Percentiles rank a stretch among this genome's conserved stretches.
Evolutionary conservation across 2,797 vertebrate species (phyloP).

Genomic region (Sparidentex hasta): DNA sequence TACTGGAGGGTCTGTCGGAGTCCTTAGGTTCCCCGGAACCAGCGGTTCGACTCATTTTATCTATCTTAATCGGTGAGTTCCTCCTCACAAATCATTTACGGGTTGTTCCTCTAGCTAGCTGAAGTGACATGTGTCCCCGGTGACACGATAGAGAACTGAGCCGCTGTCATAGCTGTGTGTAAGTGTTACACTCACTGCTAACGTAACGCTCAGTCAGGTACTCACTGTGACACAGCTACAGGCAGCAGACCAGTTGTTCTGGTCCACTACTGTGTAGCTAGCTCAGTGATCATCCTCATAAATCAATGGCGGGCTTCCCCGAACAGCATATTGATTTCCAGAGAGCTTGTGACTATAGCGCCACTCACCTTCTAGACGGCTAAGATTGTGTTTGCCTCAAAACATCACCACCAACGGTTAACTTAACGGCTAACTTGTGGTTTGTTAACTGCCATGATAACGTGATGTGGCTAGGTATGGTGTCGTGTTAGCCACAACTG

Average conservation of each 20-base stretch:
- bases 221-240: conserved; percentile 38
- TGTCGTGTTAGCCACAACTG: neutral
- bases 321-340: neutral
- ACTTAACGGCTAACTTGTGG: neutral
- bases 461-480: too few relatives aligned
- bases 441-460: neutral
- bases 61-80: conserved; percentile 93
- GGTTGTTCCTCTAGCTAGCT: neutral
- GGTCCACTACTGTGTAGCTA: neutral
- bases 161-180: neutral
- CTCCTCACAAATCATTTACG: neutral
- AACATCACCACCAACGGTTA: neutral
- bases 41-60: conserved; percentile 93
- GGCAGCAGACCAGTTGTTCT: conserved; percentile 22
- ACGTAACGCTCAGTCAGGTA: conserved; percentile 49
- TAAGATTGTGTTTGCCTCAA: neutral
- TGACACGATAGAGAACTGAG: neutral
- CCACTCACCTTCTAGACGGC: neutral
- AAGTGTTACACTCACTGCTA: conserved; percentile 49
- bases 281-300: neutral
- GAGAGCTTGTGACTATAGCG: neutral
- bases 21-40: conserved; percentile 93
- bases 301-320: neutral
- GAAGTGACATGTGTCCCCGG: neutral
- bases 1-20: conserved; percentile 87